A percentile compares a stretch with the other conserved stretches of the same genome.
Conservation (phyloP, 2,888 invertebrate genomes). For the Lasioglossum lativentre region DNA sequence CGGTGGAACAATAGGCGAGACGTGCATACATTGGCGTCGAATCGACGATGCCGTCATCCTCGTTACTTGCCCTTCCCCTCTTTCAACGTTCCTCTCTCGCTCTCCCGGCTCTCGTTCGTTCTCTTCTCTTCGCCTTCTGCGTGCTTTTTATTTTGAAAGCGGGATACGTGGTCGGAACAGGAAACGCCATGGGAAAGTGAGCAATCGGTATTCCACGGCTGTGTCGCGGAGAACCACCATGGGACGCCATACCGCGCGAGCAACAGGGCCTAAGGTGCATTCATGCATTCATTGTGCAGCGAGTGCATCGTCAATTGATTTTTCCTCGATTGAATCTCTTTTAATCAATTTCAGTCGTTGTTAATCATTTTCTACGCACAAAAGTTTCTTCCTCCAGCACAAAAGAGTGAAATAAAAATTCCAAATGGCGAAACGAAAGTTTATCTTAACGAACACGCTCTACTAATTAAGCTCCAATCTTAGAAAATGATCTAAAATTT, state of each 20-base stretch:
- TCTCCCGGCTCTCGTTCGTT: conserved; percentile 7
- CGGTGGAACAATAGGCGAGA: conserved; percentile 71
- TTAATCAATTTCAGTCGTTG: not conserved
- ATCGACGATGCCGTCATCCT: conserved; percentile 69
- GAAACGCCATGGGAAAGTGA: conserved; percentile 81
- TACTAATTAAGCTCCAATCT: no score
- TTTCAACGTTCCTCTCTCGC: not conserved
- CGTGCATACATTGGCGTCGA: conserved; percentile 70
- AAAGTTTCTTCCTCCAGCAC: no score
- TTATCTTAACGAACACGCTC: not conserved
- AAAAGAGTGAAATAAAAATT: not conserved
- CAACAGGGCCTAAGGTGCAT: conserved; percentile 33
- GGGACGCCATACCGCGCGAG: conserved; percentile 25
- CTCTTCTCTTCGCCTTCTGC: not conserved
- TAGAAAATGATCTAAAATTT: no score
- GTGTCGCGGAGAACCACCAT: conserved; percentile 62
- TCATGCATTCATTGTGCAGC: not conserved
- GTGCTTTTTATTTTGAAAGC: conserved; percentile 70
- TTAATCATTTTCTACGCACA: no score
- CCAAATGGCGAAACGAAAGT: not conserved
- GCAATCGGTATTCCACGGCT: conserved; percentile 76
- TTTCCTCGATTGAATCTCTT: not conserved
- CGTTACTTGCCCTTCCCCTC: conserved; percentile 23
- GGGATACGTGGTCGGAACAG: conserved; percentile 77
- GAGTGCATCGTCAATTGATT: not conserved